These are phyloP conservation scores for Melanogrammus aeglefinus DNA, from an alignment of 2,797 vertebrate genomes.

Conservation along the genomic window DNA sequence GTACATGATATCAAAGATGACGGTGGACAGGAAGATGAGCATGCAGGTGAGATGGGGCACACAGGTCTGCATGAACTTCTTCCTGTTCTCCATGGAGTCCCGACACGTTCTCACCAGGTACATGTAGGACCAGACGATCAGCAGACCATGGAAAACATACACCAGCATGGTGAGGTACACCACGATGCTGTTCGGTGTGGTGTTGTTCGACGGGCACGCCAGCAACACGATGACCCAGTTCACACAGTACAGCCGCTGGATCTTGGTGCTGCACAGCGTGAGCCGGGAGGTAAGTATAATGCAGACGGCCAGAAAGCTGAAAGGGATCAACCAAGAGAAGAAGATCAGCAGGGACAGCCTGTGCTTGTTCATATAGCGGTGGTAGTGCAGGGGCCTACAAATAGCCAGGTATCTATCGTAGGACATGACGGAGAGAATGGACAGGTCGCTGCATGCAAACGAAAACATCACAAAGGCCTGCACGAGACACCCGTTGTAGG, in stretches of 20 bases:
- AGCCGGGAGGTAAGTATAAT: background rate
- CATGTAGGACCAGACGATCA: slow-evolving; percentile 6
- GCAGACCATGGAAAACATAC: background rate
- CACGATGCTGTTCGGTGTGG: background rate
- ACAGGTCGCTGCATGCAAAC: slow-evolving; percentile 26
- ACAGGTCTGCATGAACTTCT: slow-evolving; percentile 9
- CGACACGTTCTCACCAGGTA: background rate
- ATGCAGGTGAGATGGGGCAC: background rate
- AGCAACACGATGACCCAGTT: background rate
- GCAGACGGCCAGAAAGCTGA: background rate
- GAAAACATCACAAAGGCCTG: slow-evolving; percentile 49
- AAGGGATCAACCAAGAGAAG: background rate
- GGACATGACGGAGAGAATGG: slow-evolving; percentile 50
- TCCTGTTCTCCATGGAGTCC: background rate
- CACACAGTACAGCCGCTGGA: background rate
- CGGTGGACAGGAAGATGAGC: background rate
- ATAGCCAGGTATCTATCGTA: slow-evolving; percentile 48
- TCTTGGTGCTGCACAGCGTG: background rate
- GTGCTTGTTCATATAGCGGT: background rate
- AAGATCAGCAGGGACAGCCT: background rate
- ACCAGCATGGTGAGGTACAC: background rate
- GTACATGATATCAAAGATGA: background rate
- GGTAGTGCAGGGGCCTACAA: background rate
- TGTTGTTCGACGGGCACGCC: background rate
- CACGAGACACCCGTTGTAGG: slow-evolving; percentile 43